Evolutionary conservation across 2,113 vertebrate species (phyloP).

Genomic region (Microcebus lehilahytsara): DNA sequence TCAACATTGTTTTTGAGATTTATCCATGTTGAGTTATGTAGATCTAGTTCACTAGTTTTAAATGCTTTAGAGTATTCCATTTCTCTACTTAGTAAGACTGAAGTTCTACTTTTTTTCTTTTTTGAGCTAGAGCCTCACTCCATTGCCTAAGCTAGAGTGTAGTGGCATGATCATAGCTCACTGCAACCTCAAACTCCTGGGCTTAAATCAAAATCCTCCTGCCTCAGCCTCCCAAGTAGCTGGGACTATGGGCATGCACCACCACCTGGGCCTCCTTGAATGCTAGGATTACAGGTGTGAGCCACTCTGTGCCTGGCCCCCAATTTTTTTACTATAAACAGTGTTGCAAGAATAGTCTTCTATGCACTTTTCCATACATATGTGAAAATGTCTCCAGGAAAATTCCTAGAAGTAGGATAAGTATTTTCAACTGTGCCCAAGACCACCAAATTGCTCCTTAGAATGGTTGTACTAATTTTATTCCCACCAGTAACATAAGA

Average conservation of each 20-base stretch:
- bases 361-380: neutral
- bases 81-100: neutral
- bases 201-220: no score
- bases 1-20: neutral
- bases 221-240: no score
- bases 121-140: no score
- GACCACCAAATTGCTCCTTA: neutral
- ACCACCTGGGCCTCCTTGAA: no score
- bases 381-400: neutral
- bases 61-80: neutral
- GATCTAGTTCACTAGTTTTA: neutral
- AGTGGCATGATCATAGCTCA: no score
- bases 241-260: no score
- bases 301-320: neutral
- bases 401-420: neutral
- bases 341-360: neutral
- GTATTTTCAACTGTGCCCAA: neutral
- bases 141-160: no score
- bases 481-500: neutral
- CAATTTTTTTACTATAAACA: neutral
- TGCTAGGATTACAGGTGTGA: no score
- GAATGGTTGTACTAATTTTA: neutral
- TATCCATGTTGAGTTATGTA: neutral
- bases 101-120: neutral
- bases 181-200: no score